Evolutionary conservation across 2,113 vertebrate species (phyloP).

Genomic region (Elgaria multicarinata): DNA sequence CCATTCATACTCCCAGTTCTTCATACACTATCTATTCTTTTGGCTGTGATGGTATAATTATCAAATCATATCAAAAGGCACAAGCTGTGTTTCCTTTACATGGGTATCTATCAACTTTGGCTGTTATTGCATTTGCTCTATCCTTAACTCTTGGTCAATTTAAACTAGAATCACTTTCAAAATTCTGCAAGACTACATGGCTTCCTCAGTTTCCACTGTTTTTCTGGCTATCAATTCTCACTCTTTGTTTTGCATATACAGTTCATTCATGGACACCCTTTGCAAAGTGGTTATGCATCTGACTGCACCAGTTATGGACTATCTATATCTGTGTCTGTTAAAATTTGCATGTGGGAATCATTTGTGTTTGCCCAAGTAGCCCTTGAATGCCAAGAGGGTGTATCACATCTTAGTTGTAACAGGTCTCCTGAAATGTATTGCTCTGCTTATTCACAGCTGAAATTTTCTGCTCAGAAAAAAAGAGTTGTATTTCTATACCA

Average conservation of each 20-base stretch:
- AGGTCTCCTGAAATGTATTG: constrained; percentile 39
- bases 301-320: neutral
- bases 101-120: neutral
- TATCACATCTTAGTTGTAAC: constrained; percentile 19
- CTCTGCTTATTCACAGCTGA: constrained; percentile 17
- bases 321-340: constrained; percentile 20
- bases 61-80: neutral
- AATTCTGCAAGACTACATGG: neutral
- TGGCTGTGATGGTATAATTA: neutral
- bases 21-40: neutral
- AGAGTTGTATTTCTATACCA: constrained; percentile 13
- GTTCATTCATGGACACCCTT: neutral
- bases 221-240: constrained; percentile 16
- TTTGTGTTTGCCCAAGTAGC: constrained; percentile 19
- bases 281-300: constrained; percentile 24
- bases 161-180: neutral
- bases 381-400: constrained; percentile 9
- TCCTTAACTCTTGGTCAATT: neutral
- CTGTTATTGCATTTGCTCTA: neutral
- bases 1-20: neutral
- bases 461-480: constrained; percentile 41
- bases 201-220: neutral
- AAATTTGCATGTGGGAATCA: neutral
- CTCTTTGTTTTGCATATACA: neutral
- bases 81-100: neutral